phyloP scores from a whole-genome alignment of 2,888 invertebrate species.

The Dolomedes plantarius region DNA sequence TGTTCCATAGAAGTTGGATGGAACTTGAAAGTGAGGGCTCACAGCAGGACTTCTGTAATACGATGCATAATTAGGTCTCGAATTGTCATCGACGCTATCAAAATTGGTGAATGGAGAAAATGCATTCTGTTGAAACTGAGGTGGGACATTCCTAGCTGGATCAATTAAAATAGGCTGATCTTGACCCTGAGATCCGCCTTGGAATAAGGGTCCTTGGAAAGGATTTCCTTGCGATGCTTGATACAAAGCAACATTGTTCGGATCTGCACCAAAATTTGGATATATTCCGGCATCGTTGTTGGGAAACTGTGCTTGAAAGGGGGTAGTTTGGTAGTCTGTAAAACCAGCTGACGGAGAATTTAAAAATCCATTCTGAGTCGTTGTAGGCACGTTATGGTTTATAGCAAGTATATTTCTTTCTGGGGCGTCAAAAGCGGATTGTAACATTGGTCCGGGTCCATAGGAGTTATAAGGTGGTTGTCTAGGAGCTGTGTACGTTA shows the following conservation, averaged over 20 bases:
- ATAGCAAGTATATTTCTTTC: neutral
- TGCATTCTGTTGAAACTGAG: neutral
- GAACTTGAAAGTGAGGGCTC: slow-evolving; percentile 23
- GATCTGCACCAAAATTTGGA: neutral
- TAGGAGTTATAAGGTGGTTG: slow-evolving; percentile 14
- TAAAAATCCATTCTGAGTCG: slow-evolving; percentile 28
- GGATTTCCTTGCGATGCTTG: neutral
- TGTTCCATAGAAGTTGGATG: slow-evolving; percentile 18
- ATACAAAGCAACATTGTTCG: neutral
- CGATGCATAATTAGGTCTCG: slow-evolving; percentile 29
- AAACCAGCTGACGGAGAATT: slow-evolving; percentile 23
- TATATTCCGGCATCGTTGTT: slow-evolving; percentile 5
- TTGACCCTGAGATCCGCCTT: neutral
- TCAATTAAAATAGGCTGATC: neutral
- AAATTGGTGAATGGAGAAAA: neutral
- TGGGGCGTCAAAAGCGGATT: neutral
- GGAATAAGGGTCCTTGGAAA: slow-evolving; percentile 9
- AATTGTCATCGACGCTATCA: neutral
- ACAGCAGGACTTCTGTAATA: slow-evolving; percentile 21
- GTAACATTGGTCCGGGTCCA: neutral
- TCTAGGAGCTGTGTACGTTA: slow-evolving; percentile 4
- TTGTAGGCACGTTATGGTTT: slow-evolving; percentile 16
- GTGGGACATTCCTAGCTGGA: neutral
- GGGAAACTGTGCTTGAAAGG: slow-evolving; percentile 14
- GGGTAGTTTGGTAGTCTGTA: slow-evolving; percentile 23